Percentiles rank a stretch among this genome's conserved stretches.
phyloP scores from a whole-genome alignment of 2,888 invertebrate species.

The Nemoura dubitans region DNA sequence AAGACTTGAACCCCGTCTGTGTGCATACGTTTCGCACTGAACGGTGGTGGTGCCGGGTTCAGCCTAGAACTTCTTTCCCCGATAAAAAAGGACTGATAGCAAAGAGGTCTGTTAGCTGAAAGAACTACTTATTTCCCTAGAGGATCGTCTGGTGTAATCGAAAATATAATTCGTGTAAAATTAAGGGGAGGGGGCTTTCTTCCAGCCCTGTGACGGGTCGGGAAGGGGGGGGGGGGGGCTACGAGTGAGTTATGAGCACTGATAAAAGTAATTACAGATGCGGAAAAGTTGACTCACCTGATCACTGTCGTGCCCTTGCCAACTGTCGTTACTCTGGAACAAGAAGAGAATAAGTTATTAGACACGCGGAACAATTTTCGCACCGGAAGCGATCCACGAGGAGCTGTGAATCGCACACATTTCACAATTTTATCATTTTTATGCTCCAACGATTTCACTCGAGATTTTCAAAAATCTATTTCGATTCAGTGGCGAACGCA shows the following conservation, averaged over 20 bases:
- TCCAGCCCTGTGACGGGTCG: background rate
- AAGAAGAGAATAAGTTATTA: conserved; percentile 1
- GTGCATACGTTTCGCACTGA: no score
- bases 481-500: background rate
- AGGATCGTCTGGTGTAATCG: background rate
- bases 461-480: background rate
- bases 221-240: no score
- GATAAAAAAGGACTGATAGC: background rate
- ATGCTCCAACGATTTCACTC: background rate
- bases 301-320: conserved; percentile 69
- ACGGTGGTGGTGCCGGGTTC: no score
- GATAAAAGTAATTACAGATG: conserved; percentile 7
- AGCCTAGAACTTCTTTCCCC: no score
- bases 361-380: background rate
- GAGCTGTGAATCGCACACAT: background rate
- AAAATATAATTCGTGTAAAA: conserved; percentile 7
- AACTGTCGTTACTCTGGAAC: conserved; percentile 69
- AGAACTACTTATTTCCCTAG: background rate
- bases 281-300: conserved; percentile 61
- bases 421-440: background rate
- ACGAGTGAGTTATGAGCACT: background rate
- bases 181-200: background rate
- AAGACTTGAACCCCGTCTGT: no score
- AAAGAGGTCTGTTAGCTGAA: background rate
- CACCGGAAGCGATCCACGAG: background rate